Conservation (phyloP, 2,797 vertebrate species). For the Siniperca scherzeri region DNA sequence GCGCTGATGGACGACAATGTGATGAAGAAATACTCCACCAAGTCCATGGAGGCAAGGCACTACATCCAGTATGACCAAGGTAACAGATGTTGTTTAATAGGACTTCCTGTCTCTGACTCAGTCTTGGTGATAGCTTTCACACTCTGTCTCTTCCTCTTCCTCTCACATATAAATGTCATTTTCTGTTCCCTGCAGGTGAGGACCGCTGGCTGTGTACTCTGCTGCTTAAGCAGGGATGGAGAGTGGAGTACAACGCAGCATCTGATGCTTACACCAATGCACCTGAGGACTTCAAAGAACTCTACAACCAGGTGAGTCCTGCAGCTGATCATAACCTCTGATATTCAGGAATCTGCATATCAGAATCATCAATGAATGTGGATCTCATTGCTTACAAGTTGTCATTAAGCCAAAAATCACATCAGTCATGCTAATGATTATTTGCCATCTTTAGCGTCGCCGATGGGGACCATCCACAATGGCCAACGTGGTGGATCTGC, state of each 20-base stretch:
- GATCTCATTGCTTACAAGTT: not conserved
- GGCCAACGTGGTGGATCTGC: constrained; percentile 82
- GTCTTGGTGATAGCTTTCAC: not conserved
- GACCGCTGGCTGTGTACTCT: constrained; percentile 88
- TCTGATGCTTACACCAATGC: constrained; percentile 87
- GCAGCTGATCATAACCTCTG: not conserved
- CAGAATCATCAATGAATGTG: not conserved
- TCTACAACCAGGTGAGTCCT: constrained; percentile 82
- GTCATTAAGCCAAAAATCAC: not conserved
- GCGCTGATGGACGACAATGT: constrained; percentile 87
- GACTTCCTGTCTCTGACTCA: not conserved
- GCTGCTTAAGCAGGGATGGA: constrained; percentile 86
- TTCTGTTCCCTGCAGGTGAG: constrained; percentile 75
- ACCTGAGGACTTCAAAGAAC: constrained; percentile 85
- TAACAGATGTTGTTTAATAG: constrained; percentile 28
- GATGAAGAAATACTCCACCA: constrained; percentile 84
- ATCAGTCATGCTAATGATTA: not conserved
- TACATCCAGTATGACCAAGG: constrained; percentile 87
- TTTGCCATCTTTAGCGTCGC: constrained; percentile 60
- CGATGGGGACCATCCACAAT: constrained; percentile 87
- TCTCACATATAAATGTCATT: not conserved
- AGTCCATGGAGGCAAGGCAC: constrained; percentile 74
- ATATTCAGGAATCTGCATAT: not conserved
- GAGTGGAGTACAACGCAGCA: constrained; percentile 86
- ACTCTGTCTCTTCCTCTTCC: not conserved